Evolutionary conservation across 2,113 vertebrate genomes (phyloP).

Genomic region (Xiphophorus hellerii): DNA sequence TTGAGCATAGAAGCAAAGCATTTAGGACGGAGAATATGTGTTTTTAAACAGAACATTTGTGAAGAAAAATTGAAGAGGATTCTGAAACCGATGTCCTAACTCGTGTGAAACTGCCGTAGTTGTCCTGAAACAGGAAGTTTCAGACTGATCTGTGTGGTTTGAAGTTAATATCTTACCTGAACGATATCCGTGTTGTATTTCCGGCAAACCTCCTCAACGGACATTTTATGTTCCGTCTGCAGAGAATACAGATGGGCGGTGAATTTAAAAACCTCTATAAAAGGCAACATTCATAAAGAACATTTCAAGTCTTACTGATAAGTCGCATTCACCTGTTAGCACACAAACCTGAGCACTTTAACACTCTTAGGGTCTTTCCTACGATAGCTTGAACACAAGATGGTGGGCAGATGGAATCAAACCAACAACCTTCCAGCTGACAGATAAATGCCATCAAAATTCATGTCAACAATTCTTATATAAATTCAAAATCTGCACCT

Average conservation of each 20-base stretch:
- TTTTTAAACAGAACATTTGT: background rate
- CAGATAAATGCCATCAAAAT: background rate
- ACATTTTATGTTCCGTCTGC: slow-evolving; percentile 95
- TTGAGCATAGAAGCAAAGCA: background rate
- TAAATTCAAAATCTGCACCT: background rate
- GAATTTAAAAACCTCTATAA: background rate
- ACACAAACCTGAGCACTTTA: too few species aligned
- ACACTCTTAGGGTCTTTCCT: too few species aligned
- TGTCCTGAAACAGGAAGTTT: background rate
- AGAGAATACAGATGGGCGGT: slow-evolving; percentile 9
- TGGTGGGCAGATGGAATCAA: too few species aligned
- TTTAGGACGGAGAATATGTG: background rate
- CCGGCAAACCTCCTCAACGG: slow-evolving; percentile 89
- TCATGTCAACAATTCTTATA: background rate
- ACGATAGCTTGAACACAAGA: too few species aligned
- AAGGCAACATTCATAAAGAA: too few species aligned
- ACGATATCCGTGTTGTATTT: slow-evolving; percentile 91
- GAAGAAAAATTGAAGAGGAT: background rate
- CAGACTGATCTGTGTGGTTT: background rate
- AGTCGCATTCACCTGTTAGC: too few species aligned
- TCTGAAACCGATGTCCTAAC: background rate
- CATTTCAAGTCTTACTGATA: too few species aligned
- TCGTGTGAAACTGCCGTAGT: background rate
- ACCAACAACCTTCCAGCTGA: too few species aligned
- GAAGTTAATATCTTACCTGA: slow-evolving; percentile 74